Evolutionary conservation across 2,888 invertebrate species (phyloP).

Genomic region (Pedicia rivosa): DNA sequence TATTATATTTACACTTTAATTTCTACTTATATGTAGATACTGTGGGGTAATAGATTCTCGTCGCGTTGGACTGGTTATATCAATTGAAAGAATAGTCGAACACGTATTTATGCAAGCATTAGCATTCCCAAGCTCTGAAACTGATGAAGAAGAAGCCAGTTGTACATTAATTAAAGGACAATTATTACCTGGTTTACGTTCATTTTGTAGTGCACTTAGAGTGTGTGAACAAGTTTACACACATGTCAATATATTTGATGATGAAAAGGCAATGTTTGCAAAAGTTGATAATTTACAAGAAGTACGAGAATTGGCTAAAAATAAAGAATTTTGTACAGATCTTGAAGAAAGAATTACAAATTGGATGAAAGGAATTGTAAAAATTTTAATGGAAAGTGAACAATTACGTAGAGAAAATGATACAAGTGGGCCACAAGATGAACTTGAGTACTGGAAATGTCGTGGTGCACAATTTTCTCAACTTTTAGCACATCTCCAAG

Average conservation of each 20-base stretch:
- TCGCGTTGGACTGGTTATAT: conserved; percentile 66
- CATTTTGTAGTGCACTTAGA: conserved; percentile 75
- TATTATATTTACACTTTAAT: no score
- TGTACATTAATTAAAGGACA: conserved; percentile 73
- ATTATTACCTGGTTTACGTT: conserved; percentile 62
- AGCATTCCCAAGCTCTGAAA: conserved; percentile 62
- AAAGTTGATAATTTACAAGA: conserved; percentile 44
- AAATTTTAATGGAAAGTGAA: conserved; percentile 78
- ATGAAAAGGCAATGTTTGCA: conserved; percentile 46
- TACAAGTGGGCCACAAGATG: conserved; percentile 84
- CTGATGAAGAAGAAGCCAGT: conserved; percentile 62
- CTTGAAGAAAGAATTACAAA: conserved; percentile 58
- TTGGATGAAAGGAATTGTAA: conserved; percentile 69
- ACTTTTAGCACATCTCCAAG: conserved; percentile 58
- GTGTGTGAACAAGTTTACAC: conserved; percentile 76
- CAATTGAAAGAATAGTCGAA: conserved; percentile 76
- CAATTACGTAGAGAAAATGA: conserved; percentile 84
- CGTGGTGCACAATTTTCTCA: conserved; percentile 87
- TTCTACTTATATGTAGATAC: no score
- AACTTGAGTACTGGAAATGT: conserved; percentile 92
- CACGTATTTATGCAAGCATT: conserved; percentile 82
- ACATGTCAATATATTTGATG: conserved; percentile 61
- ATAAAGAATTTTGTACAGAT: conserved; percentile 43
- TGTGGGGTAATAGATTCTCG: conserved; percentile 69
- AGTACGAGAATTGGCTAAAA: conserved; percentile 51